phyloP scores from a whole-genome alignment of 2,888 invertebrate genomes.

The Caenorhabditis imperialis region DNA sequence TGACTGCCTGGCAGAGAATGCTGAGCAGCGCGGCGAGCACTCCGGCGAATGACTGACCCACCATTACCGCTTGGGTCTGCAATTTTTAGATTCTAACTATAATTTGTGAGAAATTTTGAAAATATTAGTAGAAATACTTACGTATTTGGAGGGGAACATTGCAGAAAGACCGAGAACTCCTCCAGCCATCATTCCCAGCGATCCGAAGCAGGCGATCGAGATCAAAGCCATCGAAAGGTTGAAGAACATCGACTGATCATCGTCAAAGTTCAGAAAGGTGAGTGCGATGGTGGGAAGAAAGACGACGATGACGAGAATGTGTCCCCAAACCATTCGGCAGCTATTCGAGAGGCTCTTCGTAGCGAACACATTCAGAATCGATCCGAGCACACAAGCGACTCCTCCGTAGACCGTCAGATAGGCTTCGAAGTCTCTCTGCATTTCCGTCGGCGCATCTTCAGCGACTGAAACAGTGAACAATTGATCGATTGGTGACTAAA shows the following conservation, averaged over 20 bases:
- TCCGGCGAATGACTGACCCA: slow-evolving; percentile 66
- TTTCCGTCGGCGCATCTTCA: slow-evolving; percentile 33
- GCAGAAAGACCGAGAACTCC: slow-evolving; percentile 63
- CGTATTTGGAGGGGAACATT: slow-evolving; percentile 57
- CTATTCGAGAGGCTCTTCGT: slow-evolving; percentile 61
- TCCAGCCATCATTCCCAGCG: slow-evolving; percentile 65
- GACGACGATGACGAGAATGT: slow-evolving; percentile 60
- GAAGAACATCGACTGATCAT: slow-evolving; percentile 61
- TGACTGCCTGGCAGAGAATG: slow-evolving; percentile 55
- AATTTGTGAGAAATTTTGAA: too few species aligned
- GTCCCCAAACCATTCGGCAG: slow-evolving; percentile 63
- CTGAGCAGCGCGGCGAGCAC: slow-evolving; percentile 53
- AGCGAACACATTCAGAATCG: slow-evolving; percentile 57
- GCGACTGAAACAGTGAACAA: slow-evolving; percentile 8
- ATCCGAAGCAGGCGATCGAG: slow-evolving; percentile 60
- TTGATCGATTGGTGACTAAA: not conserved
- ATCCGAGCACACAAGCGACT: slow-evolving; percentile 61
- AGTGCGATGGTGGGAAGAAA: slow-evolving; percentile 61
- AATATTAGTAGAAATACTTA: too few species aligned
- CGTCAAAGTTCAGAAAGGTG: slow-evolving; percentile 62
- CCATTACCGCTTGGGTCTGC: slow-evolving; percentile 65
- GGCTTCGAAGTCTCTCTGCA: slow-evolving; percentile 59
- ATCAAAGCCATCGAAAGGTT: slow-evolving; percentile 57
- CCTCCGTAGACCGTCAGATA: slow-evolving; percentile 62
- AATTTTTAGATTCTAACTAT: slow-evolving; percentile 3